Conservation (phyloP, 2,797 vertebrate species). For the Lithobates pipiens region DNA sequence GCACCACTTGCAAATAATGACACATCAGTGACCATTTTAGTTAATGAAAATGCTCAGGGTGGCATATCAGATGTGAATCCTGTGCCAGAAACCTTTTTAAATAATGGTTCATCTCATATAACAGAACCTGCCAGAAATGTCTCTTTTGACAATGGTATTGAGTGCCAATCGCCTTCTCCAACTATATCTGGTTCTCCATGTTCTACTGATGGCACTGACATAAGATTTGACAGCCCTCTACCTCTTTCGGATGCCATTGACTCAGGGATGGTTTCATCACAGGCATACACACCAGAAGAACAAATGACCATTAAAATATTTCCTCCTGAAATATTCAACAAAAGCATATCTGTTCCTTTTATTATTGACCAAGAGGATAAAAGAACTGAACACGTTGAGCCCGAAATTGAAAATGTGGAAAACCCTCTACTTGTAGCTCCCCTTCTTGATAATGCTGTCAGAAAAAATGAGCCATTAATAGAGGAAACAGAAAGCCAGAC, state of each 20-base stretch:
- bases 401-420: too few species aligned
- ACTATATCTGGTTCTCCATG: constrained; percentile 9
- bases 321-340: constrained; percentile 13
- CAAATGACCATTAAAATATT: neutral
- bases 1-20: neutral
- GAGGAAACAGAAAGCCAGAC: neutral
- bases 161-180: constrained; percentile 29
- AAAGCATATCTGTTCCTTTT: neutral
- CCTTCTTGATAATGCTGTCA: neutral
- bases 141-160: constrained; percentile 36
- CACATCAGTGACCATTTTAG: neutral
- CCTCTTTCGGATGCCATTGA: constrained; percentile 32
- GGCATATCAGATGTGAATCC: neutral
- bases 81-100: constrained; percentile 1
- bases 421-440: neutral
- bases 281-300: constrained; percentile 58
- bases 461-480: neutral
- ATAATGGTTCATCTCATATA: neutral
- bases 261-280: constrained; percentile 52
- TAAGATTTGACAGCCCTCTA: constrained; percentile 21
- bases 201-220: constrained; percentile 3
- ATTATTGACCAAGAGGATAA: neutral
- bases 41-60: neutral
- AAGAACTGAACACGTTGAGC: neutral
- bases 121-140: neutral